Conservation (phyloP, 2,797 vertebrate species). For the Stomatorhinus walkeri region DNA sequence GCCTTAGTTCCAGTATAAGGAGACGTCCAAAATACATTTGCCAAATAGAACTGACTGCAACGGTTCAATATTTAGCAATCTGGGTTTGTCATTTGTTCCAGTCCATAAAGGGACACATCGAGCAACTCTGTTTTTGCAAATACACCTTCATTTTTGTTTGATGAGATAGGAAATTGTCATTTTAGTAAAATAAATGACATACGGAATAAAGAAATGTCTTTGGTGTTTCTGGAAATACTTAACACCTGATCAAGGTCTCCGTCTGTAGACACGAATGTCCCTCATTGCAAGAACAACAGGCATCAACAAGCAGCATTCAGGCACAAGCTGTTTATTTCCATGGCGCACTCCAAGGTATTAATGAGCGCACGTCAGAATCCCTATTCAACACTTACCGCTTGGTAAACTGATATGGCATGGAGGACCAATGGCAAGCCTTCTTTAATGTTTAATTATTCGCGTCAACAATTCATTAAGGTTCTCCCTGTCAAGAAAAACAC, state of each 20-base stretch:
- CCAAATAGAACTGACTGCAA: background rate
- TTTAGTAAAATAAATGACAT: background rate
- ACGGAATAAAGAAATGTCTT: background rate
- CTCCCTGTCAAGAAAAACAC: background rate
- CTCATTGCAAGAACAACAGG: background rate
- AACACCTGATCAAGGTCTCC: background rate
- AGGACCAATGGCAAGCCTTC: background rate
- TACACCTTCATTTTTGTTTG: background rate
- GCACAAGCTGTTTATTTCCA: background rate
- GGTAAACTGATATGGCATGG: background rate
- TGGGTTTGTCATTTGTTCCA: background rate
- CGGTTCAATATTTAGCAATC: background rate
- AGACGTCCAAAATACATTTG: background rate
- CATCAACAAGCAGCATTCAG: background rate
- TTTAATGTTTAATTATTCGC: background rate
- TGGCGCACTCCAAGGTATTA: background rate
- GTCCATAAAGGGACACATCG: background rate
- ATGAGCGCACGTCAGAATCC: background rate
- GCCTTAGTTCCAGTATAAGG: background rate
- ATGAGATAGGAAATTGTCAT: background rate
- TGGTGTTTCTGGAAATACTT: background rate
- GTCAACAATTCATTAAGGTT: background rate
- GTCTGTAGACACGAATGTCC: background rate
- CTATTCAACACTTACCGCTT: slow-evolving; percentile 4
- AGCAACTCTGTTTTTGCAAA: background rate